Percentiles rank a stretch among this genome's conserved stretches.
phyloP scores from a whole-genome alignment of 2,113 vertebrate species.

The Rhodinocichla rosea region DNA sequence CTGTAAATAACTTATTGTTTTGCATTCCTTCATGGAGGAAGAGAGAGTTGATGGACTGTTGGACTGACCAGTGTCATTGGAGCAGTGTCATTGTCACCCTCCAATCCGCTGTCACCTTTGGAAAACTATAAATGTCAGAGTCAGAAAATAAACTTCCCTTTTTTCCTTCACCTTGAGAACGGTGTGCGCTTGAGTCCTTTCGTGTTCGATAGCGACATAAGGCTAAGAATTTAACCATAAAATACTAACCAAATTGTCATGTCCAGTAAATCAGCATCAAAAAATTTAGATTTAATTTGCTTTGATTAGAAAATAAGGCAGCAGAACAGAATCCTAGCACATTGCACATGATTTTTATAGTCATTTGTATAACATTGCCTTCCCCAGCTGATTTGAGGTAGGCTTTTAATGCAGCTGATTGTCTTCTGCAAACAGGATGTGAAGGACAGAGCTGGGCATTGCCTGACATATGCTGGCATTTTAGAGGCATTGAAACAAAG shows the following conservation, averaged over 20 bases:
- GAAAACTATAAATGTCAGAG: too few species aligned
- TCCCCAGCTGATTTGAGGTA: neutral
- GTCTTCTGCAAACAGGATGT: neutral
- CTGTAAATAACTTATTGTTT: too few species aligned
- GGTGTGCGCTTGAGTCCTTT: too few species aligned
- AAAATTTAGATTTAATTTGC: neutral
- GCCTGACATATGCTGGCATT: neutral
- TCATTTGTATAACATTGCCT: neutral
- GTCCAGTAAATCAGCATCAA: neutral
- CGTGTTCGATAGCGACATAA: too few species aligned
- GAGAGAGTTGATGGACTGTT: too few species aligned
- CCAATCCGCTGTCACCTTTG: too few species aligned
- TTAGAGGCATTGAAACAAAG: rapidly evolving
- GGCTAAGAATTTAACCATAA: neutral
- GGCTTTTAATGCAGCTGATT: neutral
- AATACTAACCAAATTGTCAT: neutral
- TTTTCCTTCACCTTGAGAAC: too few species aligned
- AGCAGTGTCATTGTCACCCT: too few species aligned
- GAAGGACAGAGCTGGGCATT: neutral
- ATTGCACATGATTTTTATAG: neutral
- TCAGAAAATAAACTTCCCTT: too few species aligned
- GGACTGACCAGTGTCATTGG: too few species aligned
- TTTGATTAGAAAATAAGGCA: neutral
- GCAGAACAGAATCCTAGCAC: neutral
- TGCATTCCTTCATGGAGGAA: too few species aligned